Percentiles rank a stretch among this genome's conserved stretches.
Evolutionary conservation across 1,140 invertebrate species (phyloP).

Genomic region (Drosophila sechellia): DNA sequence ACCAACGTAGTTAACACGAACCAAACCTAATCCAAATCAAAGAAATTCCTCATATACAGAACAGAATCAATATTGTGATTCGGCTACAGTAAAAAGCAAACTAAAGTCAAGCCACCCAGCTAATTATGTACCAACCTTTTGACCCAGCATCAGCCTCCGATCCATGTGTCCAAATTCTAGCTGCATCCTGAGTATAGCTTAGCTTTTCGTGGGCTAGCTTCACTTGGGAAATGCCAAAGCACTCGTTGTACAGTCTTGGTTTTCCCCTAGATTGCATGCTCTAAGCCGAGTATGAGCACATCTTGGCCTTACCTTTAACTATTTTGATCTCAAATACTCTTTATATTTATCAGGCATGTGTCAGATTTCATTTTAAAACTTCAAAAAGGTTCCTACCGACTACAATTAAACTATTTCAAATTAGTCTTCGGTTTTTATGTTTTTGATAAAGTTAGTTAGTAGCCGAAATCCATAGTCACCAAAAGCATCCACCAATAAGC

Average conservation of each 20-base stretch:
- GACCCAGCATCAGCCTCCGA: constrained; percentile 43
- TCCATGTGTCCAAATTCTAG: constrained; percentile 50
- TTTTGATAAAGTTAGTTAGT: constrained; percentile 10
- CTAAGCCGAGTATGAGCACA: constrained; percentile 32
- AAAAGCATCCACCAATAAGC: no score
- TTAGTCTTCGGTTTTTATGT: constrained; percentile 6
- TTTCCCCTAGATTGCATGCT: constrained; percentile 38
- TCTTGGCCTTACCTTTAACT: constrained; percentile 2
- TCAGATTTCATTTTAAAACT: constrained; percentile 11
- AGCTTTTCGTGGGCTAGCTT: constrained; percentile 19
- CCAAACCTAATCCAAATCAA: constrained; percentile 67
- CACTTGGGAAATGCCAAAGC: constrained; percentile 19
- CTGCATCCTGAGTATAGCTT: constrained; percentile 40
- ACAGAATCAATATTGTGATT: constrained; percentile 23
- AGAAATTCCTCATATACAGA: constrained; percentile 31
- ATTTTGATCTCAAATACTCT: constrained; percentile 10
- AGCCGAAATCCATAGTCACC: neutral
- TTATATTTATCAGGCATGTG: constrained; percentile 26
- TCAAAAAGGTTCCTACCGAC: neutral
- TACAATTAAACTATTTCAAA: neutral
- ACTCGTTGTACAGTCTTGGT: constrained; percentile 22
- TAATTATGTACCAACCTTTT: constrained; percentile 22
- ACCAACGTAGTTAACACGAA: constrained; percentile 65
- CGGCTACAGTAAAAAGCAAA: constrained; percentile 50
- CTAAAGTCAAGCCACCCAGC: constrained; percentile 34